Evolutionary conservation across 2,113 vertebrate species (phyloP).

Genomic region (Nanorana parkeri): DNA sequence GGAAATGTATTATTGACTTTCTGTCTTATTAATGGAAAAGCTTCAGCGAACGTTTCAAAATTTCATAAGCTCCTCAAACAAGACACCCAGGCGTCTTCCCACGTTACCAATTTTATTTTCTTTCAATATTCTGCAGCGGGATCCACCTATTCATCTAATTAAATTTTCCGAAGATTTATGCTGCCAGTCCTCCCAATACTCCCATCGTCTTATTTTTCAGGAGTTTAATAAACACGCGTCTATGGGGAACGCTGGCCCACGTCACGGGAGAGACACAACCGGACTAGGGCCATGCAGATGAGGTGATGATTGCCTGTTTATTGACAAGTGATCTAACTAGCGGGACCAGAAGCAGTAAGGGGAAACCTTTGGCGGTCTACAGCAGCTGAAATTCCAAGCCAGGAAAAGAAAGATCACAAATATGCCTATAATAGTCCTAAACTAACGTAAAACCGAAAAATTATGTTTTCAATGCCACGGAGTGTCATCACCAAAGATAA

Average conservation of each 20-base stretch:
- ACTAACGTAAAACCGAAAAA: too few relatives aligned
- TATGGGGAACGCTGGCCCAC: not conserved
- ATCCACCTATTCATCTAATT: constrained; percentile 23
- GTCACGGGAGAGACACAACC: constrained; percentile 6
- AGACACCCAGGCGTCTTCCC: constrained; percentile 45
- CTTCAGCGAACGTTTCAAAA: constrained; percentile 3
- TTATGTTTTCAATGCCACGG: too few relatives aligned
- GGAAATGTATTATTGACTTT: constrained; percentile 10
- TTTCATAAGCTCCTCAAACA: constrained; percentile 44
- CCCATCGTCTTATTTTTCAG: not conserved
- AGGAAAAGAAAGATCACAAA: constrained; percentile 21
- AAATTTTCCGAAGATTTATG: constrained; percentile 8
- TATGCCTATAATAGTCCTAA: not conserved
- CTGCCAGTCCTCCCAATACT: constrained; percentile 20
- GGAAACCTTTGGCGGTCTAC: constrained; percentile 24
- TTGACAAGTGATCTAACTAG: constrained; percentile 18
- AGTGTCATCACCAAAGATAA: too few relatives aligned
- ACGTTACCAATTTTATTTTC: constrained; percentile 34
- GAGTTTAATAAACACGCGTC: not conserved
- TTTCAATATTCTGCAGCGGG: constrained; percentile 15
- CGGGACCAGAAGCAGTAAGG: constrained; percentile 1
- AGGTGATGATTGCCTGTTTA: constrained; percentile 45
- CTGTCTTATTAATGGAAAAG: constrained; percentile 23
- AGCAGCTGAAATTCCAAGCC: constrained; percentile 11
- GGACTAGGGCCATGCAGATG: constrained; percentile 1